Evolutionary conservation across 2,888 invertebrate species (phyloP), one percentile per base, ranked within the genome.

Genomic region (Ophioninae sp.): DNA sequence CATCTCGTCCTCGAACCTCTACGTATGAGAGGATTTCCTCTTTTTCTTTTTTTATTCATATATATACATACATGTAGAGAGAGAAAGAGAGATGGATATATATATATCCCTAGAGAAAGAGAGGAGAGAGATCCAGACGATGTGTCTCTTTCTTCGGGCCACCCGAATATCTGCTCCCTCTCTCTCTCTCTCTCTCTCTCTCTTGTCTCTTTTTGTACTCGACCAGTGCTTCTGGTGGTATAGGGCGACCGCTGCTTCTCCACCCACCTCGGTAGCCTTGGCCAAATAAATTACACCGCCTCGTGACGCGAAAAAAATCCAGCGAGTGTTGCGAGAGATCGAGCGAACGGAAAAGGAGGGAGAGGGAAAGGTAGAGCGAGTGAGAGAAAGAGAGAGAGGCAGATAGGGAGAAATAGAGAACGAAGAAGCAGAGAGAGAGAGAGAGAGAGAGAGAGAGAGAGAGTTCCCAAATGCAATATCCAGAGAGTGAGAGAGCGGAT

Each of bases 261-360:
- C 22, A 64, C 72, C 63, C 72, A 61, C 79, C 79, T 76, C 83
- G 83, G 84, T 82, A 88, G 89, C 90, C 90, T 88, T 88, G 89
- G 87, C 90, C 90, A 91, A 91, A 91, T 91, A 91, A 91, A 91
- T 91, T 91, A 90, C 91, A 91, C 91, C 90, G 90, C 90, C 91
- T 91, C 92, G 91, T 92, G 91, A 91, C 91, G 91, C 91, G 91
- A 92, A 92, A 84, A 91, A 92, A 91, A 90, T 90, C 90, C 91
- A 90, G 90, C 90, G 90, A 90, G 90, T 91, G 89, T 87, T 86
- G 85, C 58, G 83, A 82, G 84, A 81, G 86, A 85, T 82, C 73
- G 86, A 85, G 83, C 68, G 85, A 79, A 79, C 61, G 73, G 64
- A 84, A 63, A 9, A 13, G 56, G 79, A 37, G 75, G 13, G 72